Evolutionary conservation across 2,888 invertebrate genomes (phyloP), one percentile per base, ranked within the genome.

Genomic region (Antheraea assamensis): DNA sequence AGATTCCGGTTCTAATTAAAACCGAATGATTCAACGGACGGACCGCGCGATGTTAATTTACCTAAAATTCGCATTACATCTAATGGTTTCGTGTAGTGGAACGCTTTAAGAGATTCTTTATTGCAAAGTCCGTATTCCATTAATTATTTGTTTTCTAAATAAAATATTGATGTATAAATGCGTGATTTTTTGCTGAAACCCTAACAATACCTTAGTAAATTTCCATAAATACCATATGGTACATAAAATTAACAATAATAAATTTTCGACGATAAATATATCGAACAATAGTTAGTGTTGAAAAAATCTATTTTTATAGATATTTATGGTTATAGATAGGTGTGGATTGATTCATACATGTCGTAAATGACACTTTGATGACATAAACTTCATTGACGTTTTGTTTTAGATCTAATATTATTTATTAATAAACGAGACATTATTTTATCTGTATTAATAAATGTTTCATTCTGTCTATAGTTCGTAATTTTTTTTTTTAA

Each of bases 1-100:
- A 82, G 85, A 91, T 89, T 88, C 89, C 90, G 89, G 88, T 90
- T 89, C 89, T 90, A 92, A 92, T 92, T 92, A 91, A 89, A 90
- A 83, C 83, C 76, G 80, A 85, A 83, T 92, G 91, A 93, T 87
- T 92, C 92, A 92, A 83, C 83, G 82, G 82, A 82, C 80, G n/a
- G n/a, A n/a, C 49, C 82, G 81, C 77, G 84, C 79, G 78, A 82
- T 87, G 86, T 84, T 88, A 88, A 91, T 91, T 91, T 90, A 87
- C 83, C 86, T 92, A 87, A 90, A 91, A 88, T 91, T 88, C 86
- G 85, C 85, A 87, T 88, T 84, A 85, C 81, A 81, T 83, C 82
- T 88, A 88, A 88, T 87, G 85, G 87, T 77, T 58, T 82, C 80
- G 79, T 77, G 79, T 81, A 83, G 81, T 81, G 35, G 35, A 80